Evolutionary conservation across 2,113 vertebrate species (phyloP).

Genomic region (Uria aalge): DNA sequence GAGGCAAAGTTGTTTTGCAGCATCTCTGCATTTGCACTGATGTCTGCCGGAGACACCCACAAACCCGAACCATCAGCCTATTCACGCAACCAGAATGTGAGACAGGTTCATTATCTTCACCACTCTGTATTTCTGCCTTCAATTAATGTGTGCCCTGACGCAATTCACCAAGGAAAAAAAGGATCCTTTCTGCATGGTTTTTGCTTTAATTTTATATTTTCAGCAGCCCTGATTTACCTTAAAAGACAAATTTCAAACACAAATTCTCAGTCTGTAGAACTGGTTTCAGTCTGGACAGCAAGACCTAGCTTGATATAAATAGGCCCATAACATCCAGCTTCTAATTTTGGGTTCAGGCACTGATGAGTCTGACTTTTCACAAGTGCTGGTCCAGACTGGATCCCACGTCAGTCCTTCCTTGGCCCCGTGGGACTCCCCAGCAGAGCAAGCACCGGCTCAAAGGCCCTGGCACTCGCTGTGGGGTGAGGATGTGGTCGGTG

Average conservation of each 20-base stretch:
- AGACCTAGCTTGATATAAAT: background rate
- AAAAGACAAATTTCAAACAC: background rate
- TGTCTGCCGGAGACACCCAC: background rate
- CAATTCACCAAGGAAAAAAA: background rate
- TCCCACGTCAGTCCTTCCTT: background rate
- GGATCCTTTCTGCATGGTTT: background rate
- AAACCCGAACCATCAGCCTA: background rate
- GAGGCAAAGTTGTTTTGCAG: background rate
- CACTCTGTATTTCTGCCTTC: background rate
- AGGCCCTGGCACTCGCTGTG: accelerated
- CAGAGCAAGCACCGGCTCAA: background rate
- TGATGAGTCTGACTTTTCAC: background rate
- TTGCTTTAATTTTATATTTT: background rate
- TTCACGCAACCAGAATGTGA: background rate
- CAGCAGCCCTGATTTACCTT: background rate
- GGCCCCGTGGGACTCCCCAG: background rate
- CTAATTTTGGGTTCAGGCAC: background rate
- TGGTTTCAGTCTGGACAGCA: background rate
- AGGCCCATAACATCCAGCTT: background rate
- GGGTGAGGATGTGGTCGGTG: background rate
- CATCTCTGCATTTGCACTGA: background rate
- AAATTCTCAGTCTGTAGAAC: background rate
- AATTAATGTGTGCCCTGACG: background rate
- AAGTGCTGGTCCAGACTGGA: background rate
- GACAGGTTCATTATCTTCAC: background rate